Evolutionary conservation across 2,797 vertebrate species (phyloP), one percentile per base, ranked within the genome.

Genomic region (Podarcis siculus): DNA sequence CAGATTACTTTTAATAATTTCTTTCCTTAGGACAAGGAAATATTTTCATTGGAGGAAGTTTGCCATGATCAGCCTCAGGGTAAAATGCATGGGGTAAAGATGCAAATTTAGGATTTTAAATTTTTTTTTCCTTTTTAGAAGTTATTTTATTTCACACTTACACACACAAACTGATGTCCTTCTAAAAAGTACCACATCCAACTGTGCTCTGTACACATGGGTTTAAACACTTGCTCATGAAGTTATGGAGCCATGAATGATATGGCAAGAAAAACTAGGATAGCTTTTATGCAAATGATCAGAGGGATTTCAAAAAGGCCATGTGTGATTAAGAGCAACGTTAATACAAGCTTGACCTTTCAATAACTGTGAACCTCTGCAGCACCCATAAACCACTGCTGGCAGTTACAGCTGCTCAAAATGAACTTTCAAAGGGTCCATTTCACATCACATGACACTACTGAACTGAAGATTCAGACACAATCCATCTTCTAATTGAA

Each of bases 141-240:
- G 58, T 77, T 19, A 2, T 45, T 25, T 73, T 45, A 39, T 19
- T 49, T 72, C 58, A 85, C 25, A 9, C n/a, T n/a, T 30, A 71
- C 4, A 21, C 58, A 79, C 27, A 23, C 39, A 32, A 75, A 19
- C 49, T 23, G 61, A 35, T 25, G 5, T 6, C n/a, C 35, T 86
- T 83, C 58, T 32, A 49, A 77, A 78, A 27, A 19, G 21, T 35
- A 17, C 27, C 45, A n/a, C 42, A 69, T 75, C 12, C 45, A 30
- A 58, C 17, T 25, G 30, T 61, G 21, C 30, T 87, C 77, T 67
- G 35, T 23, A 8, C 27, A n/a, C 58, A 67, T 21, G 21, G n/a
- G 37, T 69, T 45, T 35, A 83, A 66, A 83, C 42, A 82, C n/a
- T 71, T 76, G 89, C 75, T 64, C 6, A 67, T 87, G 75, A 87